Base-by-base conservation (phyloP, 2,888 invertebrate genomes). In the Drosophila infuscata region DNA sequence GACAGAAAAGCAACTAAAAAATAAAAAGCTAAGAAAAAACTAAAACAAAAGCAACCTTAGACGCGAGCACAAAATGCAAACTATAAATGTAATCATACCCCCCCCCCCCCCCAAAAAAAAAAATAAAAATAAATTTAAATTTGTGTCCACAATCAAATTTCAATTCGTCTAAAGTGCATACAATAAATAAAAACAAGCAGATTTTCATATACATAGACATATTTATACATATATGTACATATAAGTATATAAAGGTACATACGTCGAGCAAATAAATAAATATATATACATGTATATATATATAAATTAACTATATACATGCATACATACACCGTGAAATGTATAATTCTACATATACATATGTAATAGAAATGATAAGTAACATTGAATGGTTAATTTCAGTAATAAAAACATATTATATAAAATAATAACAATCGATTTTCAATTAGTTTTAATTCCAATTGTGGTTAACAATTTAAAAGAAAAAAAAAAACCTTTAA, bases 111-210 rank as follows among this genome's bases (percentile, higher is more conserved):
- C n/a, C n/a, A n/a, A n/a, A n/a, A 25, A 41, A 51, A 46, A 46
- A 49, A 48, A 35, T 38, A 25, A 52, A 11, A 17, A 49, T 20
- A 20, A 52, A 65, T 61, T 74, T 70, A 53, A 74, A 76, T 73
- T 75, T 71, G 71, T 82, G 84, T 88, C 88, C 88, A 85, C 80
- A 79, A 83, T 81, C 87, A 86, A 84, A 86, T 87, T 86, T 88
- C 81, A 86, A 85, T 85, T 85, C 84, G 84, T 88, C 84, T 83
- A 79, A 85, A 71, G 70, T 48, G 64, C 71, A 85, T 72, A 88
- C 81, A 89, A 89, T 85, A 85, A 83, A 70, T 73, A 66, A 70
- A 54, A 56, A 54, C 46, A 57, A 56, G 17, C 79, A 64, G 63
- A 77, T 79, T 61, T 79, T 69, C 77, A 74, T 77, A 79, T 79